A percentile compares a stretch with the other conserved stretches of the same genome.
Conservation (phyloP, 1,140 invertebrate genomes). For the Dolichoris vasculosae region DNA sequence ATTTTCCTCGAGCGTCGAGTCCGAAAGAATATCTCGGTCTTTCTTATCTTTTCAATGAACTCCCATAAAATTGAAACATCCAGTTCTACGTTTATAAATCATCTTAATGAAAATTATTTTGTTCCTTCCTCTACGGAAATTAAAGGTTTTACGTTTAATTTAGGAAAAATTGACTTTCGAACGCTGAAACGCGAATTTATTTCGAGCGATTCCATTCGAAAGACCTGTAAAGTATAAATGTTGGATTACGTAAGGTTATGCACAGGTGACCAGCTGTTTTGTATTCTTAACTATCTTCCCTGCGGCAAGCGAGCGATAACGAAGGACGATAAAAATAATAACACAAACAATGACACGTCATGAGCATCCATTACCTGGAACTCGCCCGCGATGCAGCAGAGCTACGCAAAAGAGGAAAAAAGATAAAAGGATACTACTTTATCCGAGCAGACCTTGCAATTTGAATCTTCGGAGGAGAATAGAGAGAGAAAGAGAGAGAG, state of each 20-base stretch:
- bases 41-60: too few species aligned
- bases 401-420: slow-evolving; percentile 6
- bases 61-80: too few species aligned
- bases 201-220: neutral
- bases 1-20: too few species aligned
- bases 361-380: neutral
- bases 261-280: slow-evolving; percentile 10
- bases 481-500: neutral
- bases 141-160: too few species aligned
- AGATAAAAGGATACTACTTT: slow-evolving; percentile 7
- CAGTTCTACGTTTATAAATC: too few species aligned
- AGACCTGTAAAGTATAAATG: too few species aligned
- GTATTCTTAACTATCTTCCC: neutral
- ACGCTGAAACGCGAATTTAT: too few species aligned
- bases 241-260: slow-evolving; percentile 13
- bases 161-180: too few species aligned
- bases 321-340: slow-evolving; percentile 34
- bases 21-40: too few species aligned
- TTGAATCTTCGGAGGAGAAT: slow-evolving; percentile 24
- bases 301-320: neutral
- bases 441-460: slow-evolving; percentile 36
- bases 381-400: slow-evolving; percentile 15
- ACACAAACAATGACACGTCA: slow-evolving; percentile 37
- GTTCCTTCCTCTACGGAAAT: too few species aligned
- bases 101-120: too few species aligned